Evolutionary conservation across 1,140 invertebrate species (phyloP).

Genomic region (Drosophila busckii): DNA sequence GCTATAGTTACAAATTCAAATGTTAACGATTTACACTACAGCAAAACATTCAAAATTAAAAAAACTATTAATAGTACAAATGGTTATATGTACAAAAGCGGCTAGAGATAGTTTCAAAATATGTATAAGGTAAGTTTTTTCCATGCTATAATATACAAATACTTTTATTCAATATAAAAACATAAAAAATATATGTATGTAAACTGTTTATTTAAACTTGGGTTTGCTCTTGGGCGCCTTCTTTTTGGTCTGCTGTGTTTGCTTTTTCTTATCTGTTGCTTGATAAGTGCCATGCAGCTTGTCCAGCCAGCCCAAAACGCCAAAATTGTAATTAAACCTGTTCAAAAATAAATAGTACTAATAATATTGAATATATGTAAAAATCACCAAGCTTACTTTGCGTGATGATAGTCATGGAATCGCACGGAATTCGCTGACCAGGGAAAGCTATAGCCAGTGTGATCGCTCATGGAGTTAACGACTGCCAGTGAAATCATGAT

Average conservation of each 20-base stretch:
- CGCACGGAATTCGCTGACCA: conserved; percentile 89
- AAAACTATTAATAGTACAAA: no score
- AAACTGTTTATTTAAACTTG: conserved; percentile 5
- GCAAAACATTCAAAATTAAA: not conserved
- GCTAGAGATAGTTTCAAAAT: no score
- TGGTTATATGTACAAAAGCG: no score
- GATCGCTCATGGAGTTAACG: conserved; percentile 89
- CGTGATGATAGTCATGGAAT: conserved; percentile 93
- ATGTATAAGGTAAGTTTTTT: no score
- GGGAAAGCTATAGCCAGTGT: conserved; percentile 93
- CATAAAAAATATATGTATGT: not conserved
- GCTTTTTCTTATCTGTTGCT: conserved; percentile 6
- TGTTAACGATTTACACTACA: not conserved
- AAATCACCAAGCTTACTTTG: conserved; percentile 82
- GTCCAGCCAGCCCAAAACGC: conserved; percentile 90
- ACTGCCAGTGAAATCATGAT: conserved; percentile 89
- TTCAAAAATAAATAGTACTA: conserved; percentile 36
- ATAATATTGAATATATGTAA: not conserved
- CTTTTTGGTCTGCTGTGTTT: not conserved
- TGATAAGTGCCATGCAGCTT: conserved; percentile 87
- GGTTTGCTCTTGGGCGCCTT: conserved; percentile 6
- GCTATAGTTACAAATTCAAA: no score
- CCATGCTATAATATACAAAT: no score
- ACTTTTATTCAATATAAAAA: no score
- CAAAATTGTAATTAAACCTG: conserved; percentile 91